These are phyloP conservation scores for Spea hammondii DNA, from an alignment of 2,797 vertebrate species.

Conservation along the genomic window DNA sequence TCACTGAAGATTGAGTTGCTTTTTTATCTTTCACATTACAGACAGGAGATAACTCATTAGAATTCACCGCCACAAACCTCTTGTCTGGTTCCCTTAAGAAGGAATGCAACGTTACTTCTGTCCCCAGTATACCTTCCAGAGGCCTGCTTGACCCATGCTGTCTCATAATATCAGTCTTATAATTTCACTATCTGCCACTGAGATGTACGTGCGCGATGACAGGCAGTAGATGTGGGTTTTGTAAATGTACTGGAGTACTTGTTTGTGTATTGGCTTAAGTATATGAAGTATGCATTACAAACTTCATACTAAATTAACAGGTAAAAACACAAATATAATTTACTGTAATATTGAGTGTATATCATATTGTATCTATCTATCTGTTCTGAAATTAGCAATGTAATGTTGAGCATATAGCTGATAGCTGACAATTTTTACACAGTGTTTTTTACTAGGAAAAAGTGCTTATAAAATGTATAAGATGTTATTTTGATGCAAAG, in stretches of 20 bases:
- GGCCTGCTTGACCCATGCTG: conserved; percentile 34
- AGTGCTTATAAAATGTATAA: no score
- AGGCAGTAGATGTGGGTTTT: conserved; percentile 1
- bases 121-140: conserved; percentile 35
- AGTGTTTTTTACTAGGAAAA: no score
- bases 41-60: conserved; percentile 41
- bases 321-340: no score
- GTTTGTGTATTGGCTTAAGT: no score
- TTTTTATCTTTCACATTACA: conserved; percentile 42
- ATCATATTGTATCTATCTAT: no score
- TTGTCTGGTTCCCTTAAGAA: conserved; percentile 47
- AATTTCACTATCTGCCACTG: conserved; percentile 44
- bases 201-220: conserved; percentile 12
- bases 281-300: no score
- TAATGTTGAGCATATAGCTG: no score
- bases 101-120: conserved; percentile 29
- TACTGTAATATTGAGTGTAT: no score
- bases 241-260: background rate
- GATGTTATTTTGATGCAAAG: no score
- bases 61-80: conserved; percentile 38
- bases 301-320: no score
- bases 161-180: conserved; percentile 47
- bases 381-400: no score
- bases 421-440: no score
- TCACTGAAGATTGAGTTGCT: conserved; percentile 43